phyloP scores from a whole-genome alignment of 2,797 vertebrate species.

The Lates japonicus region DNA sequence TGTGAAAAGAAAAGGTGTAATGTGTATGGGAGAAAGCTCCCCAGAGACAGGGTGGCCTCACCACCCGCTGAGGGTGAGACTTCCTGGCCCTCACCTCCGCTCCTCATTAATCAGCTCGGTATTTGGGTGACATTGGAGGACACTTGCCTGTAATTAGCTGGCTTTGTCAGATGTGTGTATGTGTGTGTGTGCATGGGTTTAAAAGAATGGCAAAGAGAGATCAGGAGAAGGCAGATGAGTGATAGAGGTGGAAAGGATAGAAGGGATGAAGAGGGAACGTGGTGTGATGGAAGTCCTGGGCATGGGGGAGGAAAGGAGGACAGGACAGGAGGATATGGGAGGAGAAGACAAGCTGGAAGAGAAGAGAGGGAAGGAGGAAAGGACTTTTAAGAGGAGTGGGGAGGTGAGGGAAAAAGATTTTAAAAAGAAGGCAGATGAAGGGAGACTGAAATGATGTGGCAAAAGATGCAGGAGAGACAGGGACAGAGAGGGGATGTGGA shows the following conservation, averaged over 20 bases:
- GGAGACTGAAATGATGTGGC: constrained; percentile 49
- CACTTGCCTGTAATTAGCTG: constrained; percentile 93
- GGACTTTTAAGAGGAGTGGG: constrained; percentile 35
- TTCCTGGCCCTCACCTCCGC: constrained; percentile 93
- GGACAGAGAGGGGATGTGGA: constrained; percentile 62
- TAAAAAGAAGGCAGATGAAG: constrained; percentile 27
- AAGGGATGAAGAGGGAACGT: constrained; percentile 49
- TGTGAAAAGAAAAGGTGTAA: constrained; percentile 57
- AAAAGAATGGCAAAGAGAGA: constrained; percentile 51
- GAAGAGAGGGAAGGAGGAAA: constrained; percentile 34
- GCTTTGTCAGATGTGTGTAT: constrained; percentile 87
- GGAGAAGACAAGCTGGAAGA: constrained; percentile 46
- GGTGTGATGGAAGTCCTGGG: constrained; percentile 68
- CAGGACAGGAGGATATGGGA: constrained; percentile 44
- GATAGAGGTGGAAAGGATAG: constrained; percentile 54
- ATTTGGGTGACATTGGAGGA: constrained; percentile 89
- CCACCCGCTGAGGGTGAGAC: constrained; percentile 91
- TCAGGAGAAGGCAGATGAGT: constrained; percentile 59
- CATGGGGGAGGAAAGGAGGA: constrained; percentile 38
- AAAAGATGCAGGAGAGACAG: constrained; percentile 46
- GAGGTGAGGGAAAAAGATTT: constrained; percentile 30
- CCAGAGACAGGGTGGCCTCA: constrained; percentile 79
- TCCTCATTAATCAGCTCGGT: constrained; percentile 97
- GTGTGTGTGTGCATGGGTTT: constrained; percentile 18
- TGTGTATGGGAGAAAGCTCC: constrained; percentile 32